Evolutionary conservation across 2,888 invertebrate genomes (phyloP), one percentile per base, ranked within the genome.

Genomic region (Phyllotreta striolata): DNA sequence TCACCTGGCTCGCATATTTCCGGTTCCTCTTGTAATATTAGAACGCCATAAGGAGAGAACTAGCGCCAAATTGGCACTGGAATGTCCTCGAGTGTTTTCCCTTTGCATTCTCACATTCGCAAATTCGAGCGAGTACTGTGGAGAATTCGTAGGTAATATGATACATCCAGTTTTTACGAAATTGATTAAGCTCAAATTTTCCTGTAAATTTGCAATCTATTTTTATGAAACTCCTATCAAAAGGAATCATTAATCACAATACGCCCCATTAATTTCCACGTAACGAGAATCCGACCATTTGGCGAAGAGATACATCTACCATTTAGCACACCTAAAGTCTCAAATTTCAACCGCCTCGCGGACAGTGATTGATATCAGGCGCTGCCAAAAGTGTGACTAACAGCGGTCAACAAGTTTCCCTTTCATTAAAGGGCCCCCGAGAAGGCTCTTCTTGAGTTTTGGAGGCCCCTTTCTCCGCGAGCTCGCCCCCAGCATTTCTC

Each of bases 381-480:
- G 40, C 34, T 58, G 39, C 49, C 47, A 10, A 58, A 24, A 24
- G 49, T 59, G 58, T 59, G 51, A 59, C 58, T 59, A 41, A 59
- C 39, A 49, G 58, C 51, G 58, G 58, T 59, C 58, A 59, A 59
- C 51, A 59, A 59, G 58, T 59, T 13, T 51, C 51, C 58, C 51
- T 59, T n/a, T 59, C 51, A 39, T 59, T 59, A 41, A 8, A 7
- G 37, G n/a, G 6, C 56, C 44, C 34, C 8, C 10, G 9, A 46
- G 24, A 41, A 43, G 43, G 34, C 34, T 55, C 43, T 43, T 55
- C 56, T n/a, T 35, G 38, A 14, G 24, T 55, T 55, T 9, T 44
- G n/a, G 14, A 38, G 10, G 49, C 39, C 51, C 49, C 58, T 51
- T 59, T 35, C 51, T 49, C 34, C 24, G 9, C 41, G 39, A 6